phyloP scores from a whole-genome alignment of 2,113 vertebrate species.

The Ahaetulla prasina region DNA sequence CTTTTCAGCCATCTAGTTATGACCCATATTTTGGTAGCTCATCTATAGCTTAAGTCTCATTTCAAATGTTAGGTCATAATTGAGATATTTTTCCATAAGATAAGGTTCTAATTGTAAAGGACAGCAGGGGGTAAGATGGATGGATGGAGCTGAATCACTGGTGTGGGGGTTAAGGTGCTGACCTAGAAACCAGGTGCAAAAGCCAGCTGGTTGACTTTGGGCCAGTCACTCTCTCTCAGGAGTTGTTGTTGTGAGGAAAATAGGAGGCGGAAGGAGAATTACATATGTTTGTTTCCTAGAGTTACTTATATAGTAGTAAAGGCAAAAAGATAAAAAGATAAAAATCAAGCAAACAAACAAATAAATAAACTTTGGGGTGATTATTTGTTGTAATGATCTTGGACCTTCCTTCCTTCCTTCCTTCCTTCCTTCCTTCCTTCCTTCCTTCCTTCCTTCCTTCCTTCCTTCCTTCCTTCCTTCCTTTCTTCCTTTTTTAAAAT shows the following conservation, averaged over 20 bases:
- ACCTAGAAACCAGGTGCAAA: not conserved
- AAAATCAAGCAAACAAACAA: not conserved
- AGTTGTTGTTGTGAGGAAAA: not conserved
- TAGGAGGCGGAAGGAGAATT: not conserved
- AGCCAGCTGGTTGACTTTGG: not conserved
- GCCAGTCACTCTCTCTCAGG: not conserved
- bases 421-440: not conserved
- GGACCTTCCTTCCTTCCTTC: not conserved
- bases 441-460: fast-evolving
- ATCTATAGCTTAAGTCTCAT: not conserved
- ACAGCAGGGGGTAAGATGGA: not conserved
- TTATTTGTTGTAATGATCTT: not conserved
- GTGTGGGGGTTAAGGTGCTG: not conserved
- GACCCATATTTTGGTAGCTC: not conserved
- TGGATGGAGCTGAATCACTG: not conserved
- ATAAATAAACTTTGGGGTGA: not conserved
- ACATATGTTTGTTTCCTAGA: not conserved
- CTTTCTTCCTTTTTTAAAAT: not conserved
- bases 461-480: no score
- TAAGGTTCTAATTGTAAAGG: not conserved
- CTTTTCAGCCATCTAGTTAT: not conserved
- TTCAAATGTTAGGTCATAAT: not conserved
- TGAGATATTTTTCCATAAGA: not conserved
- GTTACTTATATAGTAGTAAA: not conserved
- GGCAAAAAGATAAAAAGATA: not conserved